These are phyloP conservation scores for Aleiodes testaceus DNA, from an alignment of 2,888 invertebrate species.

Conservation along the genomic window DNA sequence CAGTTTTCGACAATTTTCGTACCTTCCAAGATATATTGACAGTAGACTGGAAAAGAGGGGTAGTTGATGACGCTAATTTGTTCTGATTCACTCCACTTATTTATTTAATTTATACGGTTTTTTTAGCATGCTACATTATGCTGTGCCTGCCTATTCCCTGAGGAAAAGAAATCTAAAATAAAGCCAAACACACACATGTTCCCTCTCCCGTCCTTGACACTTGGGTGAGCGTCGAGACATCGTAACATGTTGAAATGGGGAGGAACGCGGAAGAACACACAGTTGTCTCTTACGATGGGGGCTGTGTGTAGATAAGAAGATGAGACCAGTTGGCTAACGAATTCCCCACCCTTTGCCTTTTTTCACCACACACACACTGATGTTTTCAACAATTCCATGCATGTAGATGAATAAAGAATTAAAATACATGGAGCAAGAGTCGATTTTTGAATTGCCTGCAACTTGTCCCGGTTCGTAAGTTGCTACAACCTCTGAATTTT, in stretches of 20 bases:
- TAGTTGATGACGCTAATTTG: no score
- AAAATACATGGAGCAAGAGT: constrained; percentile 3
- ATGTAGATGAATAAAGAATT: constrained; percentile 20
- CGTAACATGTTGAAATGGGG: constrained; percentile 33
- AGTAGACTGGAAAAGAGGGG: no score
- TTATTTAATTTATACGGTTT: no score
- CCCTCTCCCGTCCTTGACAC: constrained; percentile 40
- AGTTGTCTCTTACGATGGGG: background rate
- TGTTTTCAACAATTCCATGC: constrained; percentile 3
- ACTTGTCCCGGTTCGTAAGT: constrained; percentile 19
- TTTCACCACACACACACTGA: constrained; percentile 11
- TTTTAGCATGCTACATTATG: no score
- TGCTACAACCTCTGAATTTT: constrained; percentile 30
- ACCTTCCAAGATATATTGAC: no score
- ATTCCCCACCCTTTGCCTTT: background rate
- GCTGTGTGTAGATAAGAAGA: constrained; percentile 16
- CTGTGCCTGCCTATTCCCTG: background rate
- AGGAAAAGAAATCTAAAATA: background rate
- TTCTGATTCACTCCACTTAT: no score
- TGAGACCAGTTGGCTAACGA: constrained; percentile 34
- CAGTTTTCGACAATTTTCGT: no score
- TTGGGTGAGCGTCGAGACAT: constrained; percentile 19
- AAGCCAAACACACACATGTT: background rate
- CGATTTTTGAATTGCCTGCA: background rate
- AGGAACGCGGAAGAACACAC: constrained; percentile 41